These are phyloP conservation scores for Aphelocoma coerulescens DNA, from an alignment of 2,113 vertebrate genomes.

Conservation along the genomic window DNA sequence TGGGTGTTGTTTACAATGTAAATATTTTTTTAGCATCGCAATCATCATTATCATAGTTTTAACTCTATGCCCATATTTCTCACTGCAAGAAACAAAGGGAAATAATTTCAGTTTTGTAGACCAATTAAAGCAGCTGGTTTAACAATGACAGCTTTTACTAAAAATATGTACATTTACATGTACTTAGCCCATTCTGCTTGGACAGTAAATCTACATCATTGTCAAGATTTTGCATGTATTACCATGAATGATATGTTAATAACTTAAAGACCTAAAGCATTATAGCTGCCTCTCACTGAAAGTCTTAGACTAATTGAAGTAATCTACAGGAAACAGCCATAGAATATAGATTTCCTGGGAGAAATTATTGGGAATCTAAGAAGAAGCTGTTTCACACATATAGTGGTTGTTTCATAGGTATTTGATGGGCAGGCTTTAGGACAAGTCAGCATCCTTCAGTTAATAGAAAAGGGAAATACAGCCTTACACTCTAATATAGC, in stretches of 20 bases:
- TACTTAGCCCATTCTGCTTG: background rate
- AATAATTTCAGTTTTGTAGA: background rate
- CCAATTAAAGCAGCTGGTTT: background rate
- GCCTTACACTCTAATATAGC: background rate
- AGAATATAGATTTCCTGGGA: background rate
- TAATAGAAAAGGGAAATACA: background rate
- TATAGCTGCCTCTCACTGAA: background rate
- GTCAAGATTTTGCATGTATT: background rate
- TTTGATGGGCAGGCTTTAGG: background rate
- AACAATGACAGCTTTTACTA: background rate
- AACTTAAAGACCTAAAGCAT: background rate
- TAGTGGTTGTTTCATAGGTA: background rate
- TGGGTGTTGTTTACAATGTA: conserved; percentile 17
- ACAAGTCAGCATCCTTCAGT: background rate
- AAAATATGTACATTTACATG: background rate
- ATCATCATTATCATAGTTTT: background rate
- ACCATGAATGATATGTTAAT: background rate
- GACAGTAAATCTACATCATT: background rate
- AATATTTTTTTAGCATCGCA: conserved; percentile 28
- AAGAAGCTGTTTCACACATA: background rate
- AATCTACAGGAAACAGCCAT: background rate
- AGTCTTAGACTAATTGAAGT: background rate
- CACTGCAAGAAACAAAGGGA: background rate
- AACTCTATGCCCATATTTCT: background rate
- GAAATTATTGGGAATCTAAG: background rate